A percentile compares a stretch with the other conserved stretches of the same genome.
These are phyloP conservation scores for Cavia porcellus DNA, from an alignment of 2,113 vertebrate species.

Conservation along the genomic window DNA sequence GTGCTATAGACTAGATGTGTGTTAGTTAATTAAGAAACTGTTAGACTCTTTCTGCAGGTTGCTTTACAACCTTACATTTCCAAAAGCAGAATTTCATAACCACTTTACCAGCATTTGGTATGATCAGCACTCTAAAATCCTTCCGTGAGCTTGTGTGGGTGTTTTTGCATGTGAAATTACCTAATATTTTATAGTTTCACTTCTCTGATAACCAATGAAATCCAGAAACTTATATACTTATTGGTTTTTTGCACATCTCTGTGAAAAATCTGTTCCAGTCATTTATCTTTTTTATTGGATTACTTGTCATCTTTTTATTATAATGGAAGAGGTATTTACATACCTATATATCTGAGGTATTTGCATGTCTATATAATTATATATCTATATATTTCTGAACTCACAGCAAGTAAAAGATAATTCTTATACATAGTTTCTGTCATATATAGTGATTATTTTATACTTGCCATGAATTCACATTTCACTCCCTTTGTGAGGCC, in stretches of 20 bases:
- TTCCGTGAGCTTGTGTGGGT: background rate
- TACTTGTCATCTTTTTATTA: background rate
- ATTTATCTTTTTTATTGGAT: background rate
- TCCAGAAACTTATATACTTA: background rate
- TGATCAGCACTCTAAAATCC: background rate
- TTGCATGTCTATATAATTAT: too few relatives aligned
- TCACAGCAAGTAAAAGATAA: too few relatives aligned
- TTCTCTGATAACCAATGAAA: background rate
- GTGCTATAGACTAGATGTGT: background rate
- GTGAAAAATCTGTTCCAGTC: background rate
- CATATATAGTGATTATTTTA: background rate
- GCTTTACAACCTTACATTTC: background rate
- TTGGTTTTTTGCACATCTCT: background rate
- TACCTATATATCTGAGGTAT: background rate
- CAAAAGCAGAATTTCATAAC: background rate
- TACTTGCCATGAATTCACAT: background rate
- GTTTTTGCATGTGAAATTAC: background rate
- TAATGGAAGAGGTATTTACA: background rate
- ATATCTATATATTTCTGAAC: too few relatives aligned
- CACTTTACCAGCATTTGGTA: background rate
- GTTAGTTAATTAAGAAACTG: background rate
- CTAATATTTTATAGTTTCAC: background rate
- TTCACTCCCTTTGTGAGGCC: background rate
- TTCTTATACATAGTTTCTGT: background rate
- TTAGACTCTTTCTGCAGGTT: background rate